Percentiles rank a stretch among this genome's conserved stretches.
Evolutionary conservation across 2,113 vertebrate species (phyloP).

Genomic region (Trichomycterus rosablanca): DNA sequence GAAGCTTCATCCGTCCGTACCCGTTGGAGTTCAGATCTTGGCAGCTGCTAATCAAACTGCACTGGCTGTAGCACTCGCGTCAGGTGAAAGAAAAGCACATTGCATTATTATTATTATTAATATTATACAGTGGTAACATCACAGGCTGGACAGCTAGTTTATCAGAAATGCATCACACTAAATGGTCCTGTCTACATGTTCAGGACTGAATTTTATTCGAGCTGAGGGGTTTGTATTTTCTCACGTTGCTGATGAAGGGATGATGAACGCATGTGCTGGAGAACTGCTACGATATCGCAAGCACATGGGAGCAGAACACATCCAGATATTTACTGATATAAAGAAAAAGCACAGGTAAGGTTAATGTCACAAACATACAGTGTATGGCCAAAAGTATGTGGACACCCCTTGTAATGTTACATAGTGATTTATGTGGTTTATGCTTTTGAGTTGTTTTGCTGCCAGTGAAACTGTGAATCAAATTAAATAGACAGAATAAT

Average conservation of each 20-base stretch:
- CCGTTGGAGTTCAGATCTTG: slow-evolving; percentile 75
- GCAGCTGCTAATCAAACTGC: slow-evolving; percentile 75
- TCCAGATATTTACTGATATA: slow-evolving; percentile 84
- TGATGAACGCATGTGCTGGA: slow-evolving; percentile 76
- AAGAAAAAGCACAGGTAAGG: slow-evolving; percentile 87
- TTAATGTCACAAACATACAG: too few relatives aligned
- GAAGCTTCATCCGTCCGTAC: slow-evolving; percentile 58
- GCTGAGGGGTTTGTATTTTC: slow-evolving; percentile 77
- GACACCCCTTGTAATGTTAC: too few relatives aligned
- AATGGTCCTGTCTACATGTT: slow-evolving; percentile 9
- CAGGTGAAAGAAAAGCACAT: slow-evolving; percentile 62
- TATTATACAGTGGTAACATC: too few relatives aligned
- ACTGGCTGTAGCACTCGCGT: slow-evolving; percentile 72
- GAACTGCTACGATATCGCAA: slow-evolving; percentile 76
- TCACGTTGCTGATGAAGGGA: slow-evolving; percentile 76
- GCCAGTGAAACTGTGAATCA: too few relatives aligned
- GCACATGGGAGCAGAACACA: slow-evolving; percentile 71
- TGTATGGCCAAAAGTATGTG: too few relatives aligned
- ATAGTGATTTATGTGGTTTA: too few relatives aligned
- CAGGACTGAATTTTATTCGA: slow-evolving; percentile 76
- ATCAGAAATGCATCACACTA: too few relatives aligned
- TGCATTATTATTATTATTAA: too few relatives aligned
- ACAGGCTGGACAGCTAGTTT: too few relatives aligned
- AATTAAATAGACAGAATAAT: too few relatives aligned
- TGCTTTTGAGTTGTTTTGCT: too few relatives aligned